A percentile compares a stretch with the other conserved stretches of the same genome.
These are phyloP conservation scores for Mustela lutreola DNA, from an alignment of 2,113 vertebrate genomes.

Conservation along the genomic window DNA sequence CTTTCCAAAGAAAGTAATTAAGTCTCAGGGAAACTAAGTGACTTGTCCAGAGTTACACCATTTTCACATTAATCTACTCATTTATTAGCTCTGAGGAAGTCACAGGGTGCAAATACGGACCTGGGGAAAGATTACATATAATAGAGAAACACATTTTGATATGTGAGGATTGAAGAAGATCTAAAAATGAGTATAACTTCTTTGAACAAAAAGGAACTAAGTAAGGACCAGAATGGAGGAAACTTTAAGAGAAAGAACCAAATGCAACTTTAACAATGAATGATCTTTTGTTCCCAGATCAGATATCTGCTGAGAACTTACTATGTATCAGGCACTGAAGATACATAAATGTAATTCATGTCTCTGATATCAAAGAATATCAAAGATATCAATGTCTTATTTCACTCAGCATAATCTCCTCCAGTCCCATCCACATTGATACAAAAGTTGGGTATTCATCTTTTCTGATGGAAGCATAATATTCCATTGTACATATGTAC, in stretches of 20 bases:
- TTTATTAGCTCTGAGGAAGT: slow-evolving; percentile 15
- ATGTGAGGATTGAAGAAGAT: slow-evolving; percentile 39
- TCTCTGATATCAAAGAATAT: slow-evolving; percentile 31
- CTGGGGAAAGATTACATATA: slow-evolving; percentile 12
- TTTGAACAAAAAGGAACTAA: slow-evolving; percentile 46
- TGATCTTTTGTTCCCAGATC: slow-evolving; percentile 14
- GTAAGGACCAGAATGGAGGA: neutral
- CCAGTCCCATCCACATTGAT: too few species aligned
- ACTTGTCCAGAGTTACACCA: neutral
- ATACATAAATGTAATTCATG: slow-evolving; percentile 3
- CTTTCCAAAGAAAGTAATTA: slow-evolving; percentile 34
- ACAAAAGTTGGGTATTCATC: too few species aligned
- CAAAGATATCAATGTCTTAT: too few species aligned
- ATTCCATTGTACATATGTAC: too few species aligned
- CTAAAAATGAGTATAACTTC: neutral
- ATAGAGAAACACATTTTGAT: neutral
- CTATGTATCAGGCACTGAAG: neutral
- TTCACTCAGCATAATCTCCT: too few species aligned
- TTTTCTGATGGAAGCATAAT: too few species aligned
- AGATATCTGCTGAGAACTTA: slow-evolving; percentile 40
- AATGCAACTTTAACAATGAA: neutral
- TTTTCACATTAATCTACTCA: neutral
- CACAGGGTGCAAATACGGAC: neutral
- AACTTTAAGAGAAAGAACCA: neutral
- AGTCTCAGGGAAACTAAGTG: neutral